These are phyloP conservation scores for Sesamia inferens DNA, from an alignment of 2,888 invertebrate genomes.

Conservation along the genomic window DNA sequence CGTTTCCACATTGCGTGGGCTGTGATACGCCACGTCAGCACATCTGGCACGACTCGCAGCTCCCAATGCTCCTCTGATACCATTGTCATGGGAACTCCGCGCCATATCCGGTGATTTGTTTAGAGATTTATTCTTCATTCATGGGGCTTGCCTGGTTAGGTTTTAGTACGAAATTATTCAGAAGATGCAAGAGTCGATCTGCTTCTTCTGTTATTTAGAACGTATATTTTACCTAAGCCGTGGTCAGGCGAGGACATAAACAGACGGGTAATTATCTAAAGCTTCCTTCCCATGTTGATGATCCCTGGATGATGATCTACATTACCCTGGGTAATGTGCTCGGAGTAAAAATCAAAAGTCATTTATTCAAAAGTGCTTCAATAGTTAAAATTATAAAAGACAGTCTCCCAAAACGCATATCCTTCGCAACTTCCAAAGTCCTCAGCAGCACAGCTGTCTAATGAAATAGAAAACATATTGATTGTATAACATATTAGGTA, in stretches of 20 bases:
- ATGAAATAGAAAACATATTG: no score
- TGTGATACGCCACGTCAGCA: conserved; percentile 77
- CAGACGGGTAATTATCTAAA: neutral
- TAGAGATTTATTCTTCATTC: conserved; percentile 46
- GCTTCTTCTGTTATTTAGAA: neutral
- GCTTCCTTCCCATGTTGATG: neutral
- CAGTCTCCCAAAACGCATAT: no score
- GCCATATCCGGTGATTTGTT: conserved; percentile 74
- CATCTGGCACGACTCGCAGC: conserved; percentile 78
- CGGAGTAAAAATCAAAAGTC: neutral
- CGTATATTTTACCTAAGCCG: no score
- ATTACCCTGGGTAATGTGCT: neutral
- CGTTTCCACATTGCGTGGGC: conserved; percentile 73
- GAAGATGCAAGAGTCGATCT: neutral
- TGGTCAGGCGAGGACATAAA: neutral
- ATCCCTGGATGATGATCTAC: no score
- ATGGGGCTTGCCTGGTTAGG: conserved; percentile 15
- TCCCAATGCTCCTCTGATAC: conserved; percentile 77
- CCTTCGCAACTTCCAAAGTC: no score
- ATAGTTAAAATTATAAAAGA: no score
- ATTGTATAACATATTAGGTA: no score
- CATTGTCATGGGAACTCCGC: conserved; percentile 83
- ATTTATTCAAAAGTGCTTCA: no score
- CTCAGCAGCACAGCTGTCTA: no score
- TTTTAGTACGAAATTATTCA: conserved; percentile 13